These are phyloP conservation scores for Astur gentilis DNA, from an alignment of 2,113 vertebrate genomes.

Conservation along the genomic window DNA sequence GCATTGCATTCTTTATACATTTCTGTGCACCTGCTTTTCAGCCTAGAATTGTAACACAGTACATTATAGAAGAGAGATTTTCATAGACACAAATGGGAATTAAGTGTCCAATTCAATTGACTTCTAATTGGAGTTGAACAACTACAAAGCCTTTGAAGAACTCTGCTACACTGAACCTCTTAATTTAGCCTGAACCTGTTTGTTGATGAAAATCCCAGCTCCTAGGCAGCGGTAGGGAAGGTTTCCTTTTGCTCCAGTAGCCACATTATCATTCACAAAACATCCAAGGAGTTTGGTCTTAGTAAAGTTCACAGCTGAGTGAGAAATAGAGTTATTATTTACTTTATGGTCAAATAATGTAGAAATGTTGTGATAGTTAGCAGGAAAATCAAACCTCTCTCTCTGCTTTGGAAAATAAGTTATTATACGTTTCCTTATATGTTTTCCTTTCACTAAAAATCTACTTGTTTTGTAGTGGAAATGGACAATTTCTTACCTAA, in stretches of 20 bases:
- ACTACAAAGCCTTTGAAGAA: conserved; percentile 36
- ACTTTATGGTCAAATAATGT: neutral
- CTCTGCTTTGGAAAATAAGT: neutral
- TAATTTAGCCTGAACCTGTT: conserved; percentile 23
- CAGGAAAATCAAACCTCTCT: neutral
- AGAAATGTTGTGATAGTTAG: neutral
- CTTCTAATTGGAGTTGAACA: conserved; percentile 41
- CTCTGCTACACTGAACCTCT: neutral
- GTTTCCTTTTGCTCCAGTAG: neutral
- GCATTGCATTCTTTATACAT: neutral
- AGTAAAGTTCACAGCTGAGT: neutral
- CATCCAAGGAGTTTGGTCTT: neutral
- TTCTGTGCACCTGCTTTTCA: neutral
- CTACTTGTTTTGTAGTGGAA: neutral
- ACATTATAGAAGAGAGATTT: conserved; percentile 12
- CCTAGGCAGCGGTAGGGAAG: neutral
- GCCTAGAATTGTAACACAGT: neutral
- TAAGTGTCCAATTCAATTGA: conserved; percentile 32
- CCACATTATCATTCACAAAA: neutral
- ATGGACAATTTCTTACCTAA: neutral
- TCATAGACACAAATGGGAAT: conserved; percentile 42
- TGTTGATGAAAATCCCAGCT: conserved; percentile 22
- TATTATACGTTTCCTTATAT: neutral
- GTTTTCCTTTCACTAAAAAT: neutral
- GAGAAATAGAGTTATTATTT: neutral